These are phyloP conservation scores for Phrynocephalus guinanensis DNA, from an alignment of 2,797 vertebrate species.

Conservation along the genomic window DNA sequence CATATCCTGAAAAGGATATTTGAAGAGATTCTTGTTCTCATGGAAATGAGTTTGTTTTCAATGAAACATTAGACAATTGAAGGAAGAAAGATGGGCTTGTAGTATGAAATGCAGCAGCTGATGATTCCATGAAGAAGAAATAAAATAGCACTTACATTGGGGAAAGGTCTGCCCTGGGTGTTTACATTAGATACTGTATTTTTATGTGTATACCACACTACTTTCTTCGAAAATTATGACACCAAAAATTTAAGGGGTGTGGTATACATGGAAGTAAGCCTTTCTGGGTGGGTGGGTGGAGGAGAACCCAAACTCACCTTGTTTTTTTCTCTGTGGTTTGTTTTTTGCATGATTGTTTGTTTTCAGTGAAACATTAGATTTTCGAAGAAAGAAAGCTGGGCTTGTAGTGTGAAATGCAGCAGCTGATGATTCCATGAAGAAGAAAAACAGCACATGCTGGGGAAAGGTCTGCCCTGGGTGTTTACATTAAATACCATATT, in stretches of 20 bases:
- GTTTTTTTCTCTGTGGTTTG: too few relatives aligned
- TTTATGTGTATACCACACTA: too few relatives aligned
- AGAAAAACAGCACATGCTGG: not conserved
- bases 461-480: not conserved
- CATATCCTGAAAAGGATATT: not conserved
- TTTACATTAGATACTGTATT: not conserved
- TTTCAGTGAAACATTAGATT: not conserved
- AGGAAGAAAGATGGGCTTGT: too few relatives aligned
- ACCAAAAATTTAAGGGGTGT: too few relatives aligned
- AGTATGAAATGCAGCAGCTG: too few relatives aligned
- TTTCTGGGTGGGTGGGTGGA: too few relatives aligned
- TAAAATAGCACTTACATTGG: not conserved
- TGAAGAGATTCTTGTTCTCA: not conserved
- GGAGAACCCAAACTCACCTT: too few relatives aligned
- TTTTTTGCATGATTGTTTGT: too few relatives aligned
- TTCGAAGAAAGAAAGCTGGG: conserved; percentile 16
- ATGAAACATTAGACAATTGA: too few relatives aligned
- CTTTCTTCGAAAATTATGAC: too few relatives aligned
- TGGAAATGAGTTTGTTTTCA: not conserved
- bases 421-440: not conserved
- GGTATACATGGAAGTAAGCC: too few relatives aligned
- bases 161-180: not conserved
- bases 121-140: not conserved
- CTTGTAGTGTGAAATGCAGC: conserved; percentile 30
- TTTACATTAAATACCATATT: conserved; percentile 6